phyloP scores from a whole-genome alignment of 2,113 vertebrate genomes.

The Bubo bubo region DNA sequence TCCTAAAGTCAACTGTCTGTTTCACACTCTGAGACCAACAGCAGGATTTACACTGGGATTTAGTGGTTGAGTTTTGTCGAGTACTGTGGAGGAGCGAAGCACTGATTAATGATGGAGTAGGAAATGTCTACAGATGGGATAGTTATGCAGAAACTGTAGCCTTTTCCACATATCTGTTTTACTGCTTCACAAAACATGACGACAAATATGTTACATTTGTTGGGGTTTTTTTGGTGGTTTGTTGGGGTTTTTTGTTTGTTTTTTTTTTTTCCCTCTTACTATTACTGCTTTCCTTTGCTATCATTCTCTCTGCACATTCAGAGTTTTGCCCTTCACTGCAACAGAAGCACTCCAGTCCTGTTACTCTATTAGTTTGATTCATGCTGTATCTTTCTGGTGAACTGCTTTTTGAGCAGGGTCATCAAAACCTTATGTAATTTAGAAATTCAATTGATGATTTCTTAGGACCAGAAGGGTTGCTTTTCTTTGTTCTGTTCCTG shows the following conservation, averaged over 20 bases:
- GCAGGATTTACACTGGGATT: constrained; percentile 39
- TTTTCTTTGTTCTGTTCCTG: constrained; percentile 13
- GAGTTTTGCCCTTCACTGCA: background rate
- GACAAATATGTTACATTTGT: constrained; percentile 1
- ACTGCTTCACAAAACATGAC: background rate
- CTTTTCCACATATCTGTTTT: constrained; percentile 9
- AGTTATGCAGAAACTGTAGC: constrained; percentile 1
- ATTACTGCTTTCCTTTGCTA: background rate
- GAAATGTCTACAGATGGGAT: background rate
- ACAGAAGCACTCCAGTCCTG: background rate
- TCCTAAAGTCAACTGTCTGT: constrained; percentile 60
- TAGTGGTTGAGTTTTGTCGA: constrained; percentile 38
- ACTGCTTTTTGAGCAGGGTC: background rate
- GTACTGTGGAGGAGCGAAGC: background rate
- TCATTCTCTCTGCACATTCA: background rate
- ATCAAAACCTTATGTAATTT: background rate
- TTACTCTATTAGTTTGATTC: background rate
- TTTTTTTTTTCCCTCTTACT: background rate
- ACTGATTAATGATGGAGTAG: constrained; percentile 39
- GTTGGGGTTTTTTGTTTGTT: background rate
- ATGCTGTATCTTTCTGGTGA: background rate
- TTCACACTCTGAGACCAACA: constrained; percentile 15
- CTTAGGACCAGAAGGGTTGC: background rate
- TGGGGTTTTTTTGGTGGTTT: background rate
- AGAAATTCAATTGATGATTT: background rate